phyloP scores from a whole-genome alignment of 2,113 vertebrate genomes.

The Peromyscus polionotus region DNA sequence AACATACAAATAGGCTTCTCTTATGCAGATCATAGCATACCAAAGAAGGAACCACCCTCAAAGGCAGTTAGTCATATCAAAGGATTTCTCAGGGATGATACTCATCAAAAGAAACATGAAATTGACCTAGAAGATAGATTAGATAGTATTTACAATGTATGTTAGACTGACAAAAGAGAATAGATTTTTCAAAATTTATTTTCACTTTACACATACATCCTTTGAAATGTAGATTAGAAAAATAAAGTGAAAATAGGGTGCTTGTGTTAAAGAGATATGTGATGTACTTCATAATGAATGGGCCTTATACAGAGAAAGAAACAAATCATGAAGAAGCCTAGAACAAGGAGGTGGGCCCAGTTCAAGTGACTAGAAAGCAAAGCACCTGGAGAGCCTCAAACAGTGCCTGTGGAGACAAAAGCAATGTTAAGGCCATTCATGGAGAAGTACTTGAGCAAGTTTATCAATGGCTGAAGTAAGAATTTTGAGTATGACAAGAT shows the following conservation, averaged over 20 bases:
- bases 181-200: constrained; percentile 20
- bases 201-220: constrained; percentile 48
- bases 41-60: neutral
- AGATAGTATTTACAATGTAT: neutral
- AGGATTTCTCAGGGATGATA: neutral
- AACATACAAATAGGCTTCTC: neutral
- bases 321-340: neutral
- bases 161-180: neutral
- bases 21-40: neutral
- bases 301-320: neutral
- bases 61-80: neutral
- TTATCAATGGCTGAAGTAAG: neutral
- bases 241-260: neutral
- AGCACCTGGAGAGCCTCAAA: constrained; percentile 12
- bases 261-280: neutral
- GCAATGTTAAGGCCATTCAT: constrained; percentile 10
- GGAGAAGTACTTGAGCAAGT: constrained; percentile 18
- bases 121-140: neutral
- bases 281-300: neutral
- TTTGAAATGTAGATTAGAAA: constrained; percentile 46
- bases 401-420: neutral
- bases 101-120: neutral
- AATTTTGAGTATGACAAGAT: neutral
- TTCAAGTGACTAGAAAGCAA: neutral
- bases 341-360: constrained; percentile 5